Evolutionary conservation across 2,797 vertebrate species (phyloP), one percentile per base, ranked within the genome.

Genomic region (Jordanella pulchra): DNA sequence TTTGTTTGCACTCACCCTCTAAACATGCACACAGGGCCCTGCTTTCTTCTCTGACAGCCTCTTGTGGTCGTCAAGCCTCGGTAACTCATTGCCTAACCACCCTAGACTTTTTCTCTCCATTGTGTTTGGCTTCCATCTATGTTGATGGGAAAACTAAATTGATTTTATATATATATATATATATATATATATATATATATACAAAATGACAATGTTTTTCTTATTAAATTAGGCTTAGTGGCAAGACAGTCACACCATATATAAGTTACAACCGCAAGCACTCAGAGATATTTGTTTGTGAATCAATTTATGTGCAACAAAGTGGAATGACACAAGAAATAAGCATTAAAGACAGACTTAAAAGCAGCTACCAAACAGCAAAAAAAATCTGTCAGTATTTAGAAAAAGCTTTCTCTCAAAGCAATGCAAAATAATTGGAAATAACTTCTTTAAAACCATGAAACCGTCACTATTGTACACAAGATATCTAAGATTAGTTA

Each of bases 41-140:
- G 84, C 86, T 89, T 89, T 89, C 85, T 88, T 86, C 76, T 79
- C 86, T 91, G 88, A 91, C 91, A 89, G 87, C 88, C 89, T 90
- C 87, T 89, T 88, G 86, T 88, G 88, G 88, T 89, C 77, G 84
- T 87, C 89, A 83, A 88, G 91, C 86, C 85, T 89, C 87, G 85
- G 80, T 87, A 88, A 89, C 86, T 86, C 79, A 70, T 87, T 90
- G 84, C 88, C 89, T 85, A 86, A 92, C 91, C 88, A 87, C 79
- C 79, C 77, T 81, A 78, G 79, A 91, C 84, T 85, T 83, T 81
- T 89, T 81, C 77, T 86, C 75, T 87, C 79, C 75, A 83, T 89
- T 88, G 79, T 89, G 76, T 87, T 89, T 86, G 87, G 81, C 85
- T 89, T 79, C 87, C 85, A 84, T 89, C 73, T 87, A 74, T 86